A percentile compares a stretch with the other conserved stretches of the same genome.
Conservation (phyloP, 1,140 invertebrate species). For the Telenomus remus region DNA sequence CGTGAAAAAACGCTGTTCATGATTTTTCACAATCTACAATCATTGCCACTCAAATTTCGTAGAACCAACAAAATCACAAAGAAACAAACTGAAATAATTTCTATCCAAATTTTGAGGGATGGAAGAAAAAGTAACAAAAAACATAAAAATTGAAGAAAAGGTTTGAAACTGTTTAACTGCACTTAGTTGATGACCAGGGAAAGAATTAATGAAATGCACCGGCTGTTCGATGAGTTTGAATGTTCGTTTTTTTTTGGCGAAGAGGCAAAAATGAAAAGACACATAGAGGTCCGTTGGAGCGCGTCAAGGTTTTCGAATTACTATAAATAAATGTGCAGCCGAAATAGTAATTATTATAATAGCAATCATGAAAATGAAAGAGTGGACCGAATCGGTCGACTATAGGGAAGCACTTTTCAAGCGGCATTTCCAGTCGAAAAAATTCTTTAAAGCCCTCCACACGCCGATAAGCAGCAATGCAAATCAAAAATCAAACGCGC, state of each 20-base stretch:
- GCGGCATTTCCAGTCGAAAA: constrained; percentile 68
- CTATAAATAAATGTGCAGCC: constrained; percentile 52
- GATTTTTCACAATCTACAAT: too few relatives aligned
- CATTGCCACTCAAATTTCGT: too few relatives aligned
- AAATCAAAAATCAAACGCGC: constrained; percentile 71
- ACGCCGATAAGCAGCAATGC: constrained; percentile 67
- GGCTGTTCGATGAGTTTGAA: constrained; percentile 25
- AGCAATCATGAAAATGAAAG: constrained; percentile 74
- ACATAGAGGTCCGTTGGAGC: constrained; percentile 21
- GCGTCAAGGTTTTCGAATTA: constrained; percentile 47
- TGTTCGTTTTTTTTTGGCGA: constrained; percentile 2
- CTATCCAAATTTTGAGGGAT: too few relatives aligned
- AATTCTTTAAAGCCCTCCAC: constrained; percentile 70
- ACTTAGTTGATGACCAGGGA: constrained; percentile 6
- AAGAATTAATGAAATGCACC: constrained; percentile 55
- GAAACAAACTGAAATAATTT: too few relatives aligned
- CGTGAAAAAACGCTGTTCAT: constrained; percentile 28
- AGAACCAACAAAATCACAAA: too few relatives aligned
- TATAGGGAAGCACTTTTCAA: constrained; percentile 54
- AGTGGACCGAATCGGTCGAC: constrained; percentile 48
- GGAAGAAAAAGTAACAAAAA: too few relatives aligned
- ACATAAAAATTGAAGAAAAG: constrained; percentile 29
- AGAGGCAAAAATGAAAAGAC: constrained; percentile 55
- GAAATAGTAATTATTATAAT: constrained; percentile 72
- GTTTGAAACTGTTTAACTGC: too few relatives aligned